Percentiles rank a stretch among this genome's conserved stretches.
phyloP scores from a whole-genome alignment of 1,140 invertebrate genomes.

The Papilio polyxenes region DNA sequence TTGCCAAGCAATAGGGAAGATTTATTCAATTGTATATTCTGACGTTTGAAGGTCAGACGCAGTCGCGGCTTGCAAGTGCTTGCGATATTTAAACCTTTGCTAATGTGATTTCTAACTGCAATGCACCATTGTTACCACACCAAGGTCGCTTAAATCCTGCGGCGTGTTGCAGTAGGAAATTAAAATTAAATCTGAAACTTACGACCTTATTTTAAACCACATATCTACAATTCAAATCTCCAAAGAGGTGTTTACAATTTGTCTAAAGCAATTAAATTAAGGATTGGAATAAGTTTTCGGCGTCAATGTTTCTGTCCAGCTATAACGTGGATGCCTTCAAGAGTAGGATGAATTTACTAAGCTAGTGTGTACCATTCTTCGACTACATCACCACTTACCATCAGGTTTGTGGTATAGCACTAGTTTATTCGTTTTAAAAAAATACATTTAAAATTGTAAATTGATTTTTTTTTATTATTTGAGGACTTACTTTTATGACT shows the following conservation, averaged over 20 bases:
- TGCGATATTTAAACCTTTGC: constrained; percentile 60
- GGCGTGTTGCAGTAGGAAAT: constrained; percentile 36
- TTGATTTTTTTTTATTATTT: not conserved
- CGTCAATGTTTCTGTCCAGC: too few species aligned
- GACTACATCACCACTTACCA: too few species aligned
- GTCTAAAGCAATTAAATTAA: too few species aligned
- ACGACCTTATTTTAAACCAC: not conserved
- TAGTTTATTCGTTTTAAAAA: too few species aligned
- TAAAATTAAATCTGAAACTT: constrained; percentile 10
- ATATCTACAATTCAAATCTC: too few species aligned
- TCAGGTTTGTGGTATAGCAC: too few species aligned
- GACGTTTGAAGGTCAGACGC: constrained; percentile 52
- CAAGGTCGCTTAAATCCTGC: constrained; percentile 66
- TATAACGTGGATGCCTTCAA: too few species aligned
- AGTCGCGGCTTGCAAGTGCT: constrained; percentile 51
- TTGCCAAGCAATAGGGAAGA: constrained; percentile 36
- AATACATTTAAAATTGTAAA: not conserved
- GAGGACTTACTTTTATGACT: not conserved
- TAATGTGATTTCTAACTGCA: constrained; percentile 67
- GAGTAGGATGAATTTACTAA: too few species aligned
- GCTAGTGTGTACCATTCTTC: too few species aligned
- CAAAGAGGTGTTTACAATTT: too few species aligned
- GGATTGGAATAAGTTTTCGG: too few species aligned
- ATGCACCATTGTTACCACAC: constrained; percentile 61
- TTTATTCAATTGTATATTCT: constrained; percentile 42